These are phyloP conservation scores for Eurytoma adleriae DNA, from an alignment of 2,888 invertebrate genomes.

Conservation along the genomic window DNA sequence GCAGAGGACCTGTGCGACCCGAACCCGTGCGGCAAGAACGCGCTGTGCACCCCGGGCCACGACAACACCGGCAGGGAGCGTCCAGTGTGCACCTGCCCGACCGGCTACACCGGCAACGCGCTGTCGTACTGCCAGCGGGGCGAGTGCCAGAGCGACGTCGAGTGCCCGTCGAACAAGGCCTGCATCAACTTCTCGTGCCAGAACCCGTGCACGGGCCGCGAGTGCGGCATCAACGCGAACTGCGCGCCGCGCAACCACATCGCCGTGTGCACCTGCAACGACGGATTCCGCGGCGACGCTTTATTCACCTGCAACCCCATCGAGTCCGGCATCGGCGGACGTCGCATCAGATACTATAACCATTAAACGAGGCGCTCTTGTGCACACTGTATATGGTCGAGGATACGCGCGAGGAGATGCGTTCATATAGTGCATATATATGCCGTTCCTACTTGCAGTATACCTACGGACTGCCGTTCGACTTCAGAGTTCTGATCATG, in stretches of 20 bases:
- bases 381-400: too few relatives aligned
- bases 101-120: conserved; percentile 88
- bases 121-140: conserved; percentile 85
- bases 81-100: conserved; percentile 90
- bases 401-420: too few relatives aligned
- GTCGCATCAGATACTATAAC: conserved; percentile 53
- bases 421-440: too few relatives aligned
- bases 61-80: conserved; percentile 89
- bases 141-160: conserved; percentile 86
- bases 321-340: conserved; percentile 51
- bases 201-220: conserved; percentile 84
- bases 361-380: too few relatives aligned
- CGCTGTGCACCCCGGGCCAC: conserved; percentile 89
- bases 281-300: conserved; percentile 82
- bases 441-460: too few relatives aligned
- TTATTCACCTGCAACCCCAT: conserved; percentile 77
- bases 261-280: conserved; percentile 89
- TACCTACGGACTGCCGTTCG: too few relatives aligned
- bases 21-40: conserved; percentile 90
- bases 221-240: conserved; percentile 86
- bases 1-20: conserved; percentile 89
- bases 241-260: conserved; percentile 87
- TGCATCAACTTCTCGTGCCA: conserved; percentile 85
- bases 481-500: too few relatives aligned
- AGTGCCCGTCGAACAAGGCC: conserved; percentile 86